A percentile compares a stretch with the other conserved stretches of the same genome.
These are phyloP conservation scores for Corythornis madagascariensis DNA, from an alignment of 2,113 vertebrate genomes.

Conservation along the genomic window DNA sequence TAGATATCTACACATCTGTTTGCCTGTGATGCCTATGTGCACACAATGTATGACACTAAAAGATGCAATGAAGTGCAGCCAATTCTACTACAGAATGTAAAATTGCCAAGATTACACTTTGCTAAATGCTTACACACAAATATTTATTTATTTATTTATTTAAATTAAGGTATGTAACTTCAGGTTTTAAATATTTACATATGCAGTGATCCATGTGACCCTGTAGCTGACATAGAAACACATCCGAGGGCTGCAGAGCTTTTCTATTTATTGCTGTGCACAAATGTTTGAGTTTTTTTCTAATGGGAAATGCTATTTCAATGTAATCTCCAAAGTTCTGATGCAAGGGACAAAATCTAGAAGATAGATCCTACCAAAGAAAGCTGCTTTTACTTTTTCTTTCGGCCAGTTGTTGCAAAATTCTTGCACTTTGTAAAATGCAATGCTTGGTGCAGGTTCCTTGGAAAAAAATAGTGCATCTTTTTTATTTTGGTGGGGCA, in stretches of 20 bases:
- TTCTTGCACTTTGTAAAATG: background rate
- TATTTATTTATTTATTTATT: background rate
- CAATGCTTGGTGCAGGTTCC: background rate
- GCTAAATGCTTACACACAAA: background rate
- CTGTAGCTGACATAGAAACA: background rate
- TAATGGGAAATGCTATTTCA: background rate
- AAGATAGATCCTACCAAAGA: background rate
- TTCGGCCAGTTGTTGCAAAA: background rate
- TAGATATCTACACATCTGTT: background rate
- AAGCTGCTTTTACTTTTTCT: background rate
- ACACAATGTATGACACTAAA: background rate
- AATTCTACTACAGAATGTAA: background rate
- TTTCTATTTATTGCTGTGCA: background rate
- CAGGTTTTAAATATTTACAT: background rate
- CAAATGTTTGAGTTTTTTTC: background rate
- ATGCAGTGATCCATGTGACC: background rate
- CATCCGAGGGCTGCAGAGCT: background rate
- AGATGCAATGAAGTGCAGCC: background rate
- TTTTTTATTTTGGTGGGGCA: background rate
- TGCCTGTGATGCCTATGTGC: background rate
- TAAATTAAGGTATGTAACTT: background rate
- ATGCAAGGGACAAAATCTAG: background rate
- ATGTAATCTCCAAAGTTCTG: background rate
- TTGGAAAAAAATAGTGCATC: background rate
- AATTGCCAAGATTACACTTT: background rate